Base-by-base conservation (phyloP, 30 jellyfish, hydroid and myxozoan genomes). In the Turritopsis dohrnii region DNA sequence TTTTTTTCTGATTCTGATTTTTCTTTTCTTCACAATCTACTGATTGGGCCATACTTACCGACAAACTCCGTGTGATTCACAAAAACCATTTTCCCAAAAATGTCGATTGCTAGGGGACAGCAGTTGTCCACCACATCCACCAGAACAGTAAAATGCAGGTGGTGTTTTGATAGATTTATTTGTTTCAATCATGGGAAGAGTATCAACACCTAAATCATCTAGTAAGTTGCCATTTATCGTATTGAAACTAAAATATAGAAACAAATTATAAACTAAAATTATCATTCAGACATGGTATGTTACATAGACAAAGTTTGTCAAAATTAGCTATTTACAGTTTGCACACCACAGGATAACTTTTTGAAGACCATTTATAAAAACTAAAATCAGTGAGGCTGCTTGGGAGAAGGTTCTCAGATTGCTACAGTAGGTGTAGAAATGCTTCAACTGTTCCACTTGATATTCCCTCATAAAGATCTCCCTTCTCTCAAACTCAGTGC, bases 41-140 rank as follows among this genome's bases (percentile, higher is more conserved):
- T 19, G 30, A 0, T 0, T n/a, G n/a, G n/a, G n/a, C n/a, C 60
- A 41, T 41, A 41, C 93, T 66, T 79, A 93, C 98, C 66, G 72
- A 93, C 98, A 93, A 23, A 73, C 73, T 65, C 86, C 88, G 30
- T 81, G 85, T 66, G 65, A 72, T 3, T 53, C 80, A 79, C 98
- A 93, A 8, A 22, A 19, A 22, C 98, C 98, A 88, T 93, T 81
- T 16, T 81, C 90, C 71, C 89, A 93, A 52, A 72, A 18, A 18
- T 81, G 74, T 1, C 52, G 72, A 76, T 93, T 86, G 21, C 81
- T 90, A 18, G 87, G 74, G 71, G 81, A 60, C 19, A 83, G 41
- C 29, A 65, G 53, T 28, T 92, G 84, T 0, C 98, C 98, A 30
- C 98, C 98, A 82, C 98, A 93, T 4, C 98, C 98, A 65, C 66